Evolutionary conservation across 2,797 vertebrate species (phyloP), one percentile per base, ranked within the genome.

Genomic region (Sebastes nivosus): DNA sequence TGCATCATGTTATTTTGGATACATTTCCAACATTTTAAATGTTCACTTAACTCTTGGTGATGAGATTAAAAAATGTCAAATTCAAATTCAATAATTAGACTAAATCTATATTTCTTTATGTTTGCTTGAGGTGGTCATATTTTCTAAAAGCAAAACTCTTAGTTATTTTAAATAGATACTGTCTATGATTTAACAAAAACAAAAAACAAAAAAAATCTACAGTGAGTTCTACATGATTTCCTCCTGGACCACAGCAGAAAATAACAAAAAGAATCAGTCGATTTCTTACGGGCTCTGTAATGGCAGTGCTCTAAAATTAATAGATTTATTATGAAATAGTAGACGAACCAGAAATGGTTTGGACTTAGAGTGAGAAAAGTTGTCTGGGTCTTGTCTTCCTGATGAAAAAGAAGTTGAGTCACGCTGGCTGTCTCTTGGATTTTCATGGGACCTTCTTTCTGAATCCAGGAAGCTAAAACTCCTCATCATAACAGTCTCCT

Each of bases 401-500:
- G 32, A 60, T 60, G 54, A 67, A 67, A 67, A 67, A 82, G 25
- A 74, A 1, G 30, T 24, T 20, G 8, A 61, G 30, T 66, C 55
- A 52, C n/a, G 4, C 30, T 22, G 25, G 0, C 2, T 67, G 60
- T 57, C 6, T 61, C 74, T 84, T 42, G 52, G 38, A 61, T 72
- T 32, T 55, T 34, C 46, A 9, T 68, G 18, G 32, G 14, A 7
- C 54, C 54, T 12, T 61, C 8, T 77, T 60, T 77, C 12, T 65
- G 55, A 67, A 75, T 76, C 18, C 57, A 71, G 32, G 38, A 66
- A 77, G 54, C 42, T 72, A 22, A 74, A 80, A 32, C 18, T 3
- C 64, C 64, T 85, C 76, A 78, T 91, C 84, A 75, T 63, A 3
- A 72, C 52, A 71, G 29, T 55, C 69, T 84, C 72, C 69, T 70